phyloP scores from a whole-genome alignment of 1,140 invertebrate genomes.

The Habropoda laboriosa region DNA sequence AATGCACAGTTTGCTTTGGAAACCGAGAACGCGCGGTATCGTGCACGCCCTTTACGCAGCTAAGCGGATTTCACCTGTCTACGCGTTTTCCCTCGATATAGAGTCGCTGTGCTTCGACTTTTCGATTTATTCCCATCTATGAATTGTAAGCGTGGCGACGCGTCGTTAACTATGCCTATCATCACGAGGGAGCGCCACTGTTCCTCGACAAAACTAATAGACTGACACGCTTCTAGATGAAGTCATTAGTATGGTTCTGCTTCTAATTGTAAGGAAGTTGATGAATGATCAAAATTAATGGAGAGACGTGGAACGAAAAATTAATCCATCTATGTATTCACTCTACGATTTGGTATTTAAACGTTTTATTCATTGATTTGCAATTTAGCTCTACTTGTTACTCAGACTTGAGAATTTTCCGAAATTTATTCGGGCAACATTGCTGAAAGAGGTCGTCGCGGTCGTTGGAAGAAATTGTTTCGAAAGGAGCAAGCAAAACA shows the following conservation, averaged over 20 bases:
- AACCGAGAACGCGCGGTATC: neutral
- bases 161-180: too few relatives aligned
- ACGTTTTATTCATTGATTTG: neutral
- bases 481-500: neutral
- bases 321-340: neutral
- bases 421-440: neutral
- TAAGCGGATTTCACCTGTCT: neutral
- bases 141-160: too few relatives aligned
- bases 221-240: too few relatives aligned
- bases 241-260: neutral
- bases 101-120: neutral
- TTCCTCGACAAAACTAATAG: too few relatives aligned
- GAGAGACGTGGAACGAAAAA: neutral
- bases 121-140: neutral
- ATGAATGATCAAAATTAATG: neutral
- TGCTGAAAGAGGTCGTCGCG: neutral
- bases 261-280: neutral
- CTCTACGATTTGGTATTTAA: neutral
- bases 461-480: neutral
- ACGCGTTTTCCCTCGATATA: too few relatives aligned
- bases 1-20: slow-evolving; percentile 36
- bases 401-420: neutral
- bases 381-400: neutral
- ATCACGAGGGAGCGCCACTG: too few relatives aligned
- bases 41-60: neutral